Evolutionary conservation across 2,113 vertebrate species (phyloP).

Genomic region (Manacus vitellinus): DNA sequence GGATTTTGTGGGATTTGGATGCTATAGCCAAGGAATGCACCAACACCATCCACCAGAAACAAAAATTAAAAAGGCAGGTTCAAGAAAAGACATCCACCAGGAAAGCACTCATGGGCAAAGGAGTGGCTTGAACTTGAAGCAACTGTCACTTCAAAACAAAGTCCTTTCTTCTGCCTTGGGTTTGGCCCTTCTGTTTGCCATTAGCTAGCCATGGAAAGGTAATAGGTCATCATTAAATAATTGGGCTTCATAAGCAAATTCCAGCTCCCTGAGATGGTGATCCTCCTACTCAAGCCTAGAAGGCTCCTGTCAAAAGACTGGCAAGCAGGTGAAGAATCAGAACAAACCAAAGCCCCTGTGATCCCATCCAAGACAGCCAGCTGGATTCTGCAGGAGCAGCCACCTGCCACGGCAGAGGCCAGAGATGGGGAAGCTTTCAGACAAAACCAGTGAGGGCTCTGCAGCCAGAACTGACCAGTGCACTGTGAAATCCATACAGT

Average conservation of each 20-base stretch:
- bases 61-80: neutral
- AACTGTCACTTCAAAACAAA: neutral
- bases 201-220: neutral
- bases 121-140: neutral
- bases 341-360: neutral
- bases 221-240: neutral
- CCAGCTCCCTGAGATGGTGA: neutral
- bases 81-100: neutral
- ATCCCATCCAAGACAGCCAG: neutral
- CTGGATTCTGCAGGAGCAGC: neutral
- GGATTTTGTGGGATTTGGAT: conserved; percentile 10
- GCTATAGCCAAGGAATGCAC: conserved; percentile 37
- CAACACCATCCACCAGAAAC: neutral
- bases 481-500: neutral
- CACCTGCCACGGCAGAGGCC: neutral
- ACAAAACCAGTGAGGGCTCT: neutral
- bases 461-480: accelerated
- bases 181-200: neutral
- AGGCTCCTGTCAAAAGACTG: neutral
- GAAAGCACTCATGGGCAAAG: neutral
- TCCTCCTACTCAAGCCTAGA: neutral
- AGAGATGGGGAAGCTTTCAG: neutral
- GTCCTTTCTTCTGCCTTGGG: neutral
- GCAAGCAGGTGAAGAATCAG: neutral
- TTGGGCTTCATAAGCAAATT: neutral